phyloP scores from a whole-genome alignment of 2,888 invertebrate genomes.

The Macaria liturata region DNA sequence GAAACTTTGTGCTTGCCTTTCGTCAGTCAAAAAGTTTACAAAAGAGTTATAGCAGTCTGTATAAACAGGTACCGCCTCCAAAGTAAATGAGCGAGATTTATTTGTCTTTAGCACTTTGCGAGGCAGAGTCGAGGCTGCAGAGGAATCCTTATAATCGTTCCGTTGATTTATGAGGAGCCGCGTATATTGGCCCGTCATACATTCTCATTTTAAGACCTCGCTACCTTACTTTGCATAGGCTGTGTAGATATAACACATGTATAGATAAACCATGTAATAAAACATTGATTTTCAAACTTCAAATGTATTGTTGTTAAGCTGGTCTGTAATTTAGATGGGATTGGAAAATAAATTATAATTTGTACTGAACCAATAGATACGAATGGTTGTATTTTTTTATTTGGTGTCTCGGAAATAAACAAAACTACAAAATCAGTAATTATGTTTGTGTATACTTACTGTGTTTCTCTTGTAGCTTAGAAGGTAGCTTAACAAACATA shows the following conservation, averaged over 20 bases:
- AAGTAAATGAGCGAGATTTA: slow-evolving; percentile 36
- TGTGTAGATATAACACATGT: background rate
- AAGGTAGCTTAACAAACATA: too few relatives aligned
- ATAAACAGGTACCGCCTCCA: slow-evolving; percentile 16
- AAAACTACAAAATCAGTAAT: too few relatives aligned
- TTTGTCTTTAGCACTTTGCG: slow-evolving; percentile 33
- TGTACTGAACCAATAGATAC: too few relatives aligned
- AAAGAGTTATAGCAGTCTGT: slow-evolving; percentile 16
- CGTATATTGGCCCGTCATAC: slow-evolving; percentile 32
- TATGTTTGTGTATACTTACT: too few relatives aligned
- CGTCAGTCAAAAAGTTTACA: slow-evolving; percentile 29
- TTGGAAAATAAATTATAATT: too few relatives aligned
- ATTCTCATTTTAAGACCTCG: slow-evolving; percentile 25
- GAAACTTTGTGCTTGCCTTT: slow-evolving; percentile 17
- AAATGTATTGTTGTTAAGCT: background rate
- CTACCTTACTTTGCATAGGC: slow-evolving; percentile 10
- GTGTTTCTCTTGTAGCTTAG: too few relatives aligned
- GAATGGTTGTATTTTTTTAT: too few relatives aligned
- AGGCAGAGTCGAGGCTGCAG: slow-evolving; percentile 26
- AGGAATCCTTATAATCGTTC: slow-evolving; percentile 33
- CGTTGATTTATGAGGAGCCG: slow-evolving; percentile 35
- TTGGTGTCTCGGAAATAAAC: too few relatives aligned
- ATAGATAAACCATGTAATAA: slow-evolving; percentile 4
- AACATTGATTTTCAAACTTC: slow-evolving; percentile 2
- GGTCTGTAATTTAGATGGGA: background rate